phyloP scores from a whole-genome alignment of 2,113 vertebrate species.

The Amazona guildingii region DNA sequence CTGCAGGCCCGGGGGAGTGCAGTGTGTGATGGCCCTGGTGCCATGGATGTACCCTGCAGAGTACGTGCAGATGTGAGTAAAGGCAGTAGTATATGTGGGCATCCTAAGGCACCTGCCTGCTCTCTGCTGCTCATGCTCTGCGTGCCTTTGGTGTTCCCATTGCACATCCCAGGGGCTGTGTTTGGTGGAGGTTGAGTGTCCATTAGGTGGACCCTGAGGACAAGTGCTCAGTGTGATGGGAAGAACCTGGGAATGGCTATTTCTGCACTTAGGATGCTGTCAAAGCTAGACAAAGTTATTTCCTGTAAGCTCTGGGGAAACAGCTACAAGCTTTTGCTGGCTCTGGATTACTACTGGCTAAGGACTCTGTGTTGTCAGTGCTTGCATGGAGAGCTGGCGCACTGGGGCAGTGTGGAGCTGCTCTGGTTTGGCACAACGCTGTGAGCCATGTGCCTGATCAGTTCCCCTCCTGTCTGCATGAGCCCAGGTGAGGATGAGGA shows the following conservation, averaged over 20 bases:
- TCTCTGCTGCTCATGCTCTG: not conserved
- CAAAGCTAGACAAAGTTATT: not conserved
- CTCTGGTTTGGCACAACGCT: not conserved
- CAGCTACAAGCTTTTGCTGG: not conserved
- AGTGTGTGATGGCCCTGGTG: not conserved
- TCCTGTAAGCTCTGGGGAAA: not conserved
- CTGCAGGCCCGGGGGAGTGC: not conserved
- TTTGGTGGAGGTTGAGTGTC: not conserved
- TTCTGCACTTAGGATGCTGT: not conserved
- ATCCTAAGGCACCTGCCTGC: not conserved
- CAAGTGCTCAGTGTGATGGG: not conserved
- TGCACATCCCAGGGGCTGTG: not conserved
- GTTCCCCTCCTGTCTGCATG: not conserved
- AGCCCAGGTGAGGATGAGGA: fast-evolving
- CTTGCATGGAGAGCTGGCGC: not conserved
- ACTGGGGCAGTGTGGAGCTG: not conserved
- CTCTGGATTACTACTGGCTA: not conserved
- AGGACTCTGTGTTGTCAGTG: fast-evolving
- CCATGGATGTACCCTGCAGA: not conserved
- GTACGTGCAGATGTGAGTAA: not conserved
- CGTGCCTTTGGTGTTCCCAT: fast-evolving
- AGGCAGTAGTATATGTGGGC: not conserved
- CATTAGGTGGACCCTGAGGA: not conserved
- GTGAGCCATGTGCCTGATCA: fast-evolving
- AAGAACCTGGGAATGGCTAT: not conserved